phyloP scores from a whole-genome alignment of 1,140 invertebrate species.

The Dryas iulia region DNA sequence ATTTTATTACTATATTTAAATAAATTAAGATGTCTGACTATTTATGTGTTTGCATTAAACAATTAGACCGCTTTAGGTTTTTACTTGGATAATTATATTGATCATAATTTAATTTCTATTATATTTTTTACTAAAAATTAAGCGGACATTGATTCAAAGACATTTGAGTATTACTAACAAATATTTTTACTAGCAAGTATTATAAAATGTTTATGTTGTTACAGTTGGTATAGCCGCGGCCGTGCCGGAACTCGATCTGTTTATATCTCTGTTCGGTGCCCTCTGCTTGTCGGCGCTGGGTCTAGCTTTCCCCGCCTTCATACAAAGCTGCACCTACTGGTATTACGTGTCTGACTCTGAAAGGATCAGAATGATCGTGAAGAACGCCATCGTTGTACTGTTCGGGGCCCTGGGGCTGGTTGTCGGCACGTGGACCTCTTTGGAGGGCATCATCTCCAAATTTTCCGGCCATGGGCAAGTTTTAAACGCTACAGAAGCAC shows the following conservation, averaged over 20 bases:
- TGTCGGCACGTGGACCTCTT: slow-evolving; percentile 86
- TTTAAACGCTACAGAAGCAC: slow-evolving; percentile 33
- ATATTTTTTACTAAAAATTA: too few species aligned
- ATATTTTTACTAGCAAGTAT: too few species aligned
- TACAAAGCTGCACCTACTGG: slow-evolving; percentile 85
- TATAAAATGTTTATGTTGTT: too few species aligned
- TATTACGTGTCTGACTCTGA: slow-evolving; percentile 74
- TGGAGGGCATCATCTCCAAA: slow-evolving; percentile 82
- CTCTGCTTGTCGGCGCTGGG: slow-evolving; percentile 91
- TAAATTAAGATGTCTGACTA: background rate
- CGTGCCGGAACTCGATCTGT: slow-evolving; percentile 90
- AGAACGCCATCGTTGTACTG: slow-evolving; percentile 86
- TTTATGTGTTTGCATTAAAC: background rate
- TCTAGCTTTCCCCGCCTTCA: slow-evolving; percentile 92
- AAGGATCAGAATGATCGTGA: slow-evolving; percentile 80
- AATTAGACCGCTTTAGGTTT: background rate
- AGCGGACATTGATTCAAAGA: too few species aligned
- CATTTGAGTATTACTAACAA: too few species aligned
- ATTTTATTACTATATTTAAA: too few species aligned
- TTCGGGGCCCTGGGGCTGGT: slow-evolving; percentile 85
- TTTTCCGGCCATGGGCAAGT: slow-evolving; percentile 57
- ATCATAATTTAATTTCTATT: too few species aligned
- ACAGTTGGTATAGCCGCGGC: slow-evolving; percentile 88
- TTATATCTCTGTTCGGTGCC: slow-evolving; percentile 95
- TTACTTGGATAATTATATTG: background rate